These are phyloP conservation scores for Laupala kohalensis DNA, from an alignment of 1,140 invertebrate species.

Conservation along the genomic window DNA sequence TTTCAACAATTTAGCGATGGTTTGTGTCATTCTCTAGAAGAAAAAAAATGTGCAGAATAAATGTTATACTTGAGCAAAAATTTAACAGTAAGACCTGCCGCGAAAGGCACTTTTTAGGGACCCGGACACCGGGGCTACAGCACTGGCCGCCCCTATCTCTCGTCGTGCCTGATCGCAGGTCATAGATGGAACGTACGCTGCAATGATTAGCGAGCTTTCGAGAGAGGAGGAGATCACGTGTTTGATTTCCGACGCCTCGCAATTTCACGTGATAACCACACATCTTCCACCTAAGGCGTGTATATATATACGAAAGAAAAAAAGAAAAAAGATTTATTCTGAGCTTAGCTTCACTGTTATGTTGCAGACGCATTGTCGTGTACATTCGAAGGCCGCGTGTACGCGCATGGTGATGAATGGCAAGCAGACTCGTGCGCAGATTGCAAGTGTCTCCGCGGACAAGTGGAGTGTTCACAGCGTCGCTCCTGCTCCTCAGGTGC, in stretches of 20 bases:
- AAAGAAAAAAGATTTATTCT: too few species aligned
- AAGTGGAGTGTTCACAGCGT: conserved; percentile 37
- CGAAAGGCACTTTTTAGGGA: too few species aligned
- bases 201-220: background rate
- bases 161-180: background rate
- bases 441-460: conserved; percentile 42
- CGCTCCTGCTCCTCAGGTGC: conserved; percentile 22
- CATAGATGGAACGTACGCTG: background rate
- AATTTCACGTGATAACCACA: background rate
- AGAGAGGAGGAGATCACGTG: background rate
- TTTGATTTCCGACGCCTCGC: background rate
- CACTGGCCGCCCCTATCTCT: too few species aligned
- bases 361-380: conserved; percentile 22
- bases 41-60: too few species aligned
- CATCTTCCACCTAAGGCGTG: background rate
- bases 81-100: too few species aligned
- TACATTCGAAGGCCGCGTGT: conserved; percentile 35
- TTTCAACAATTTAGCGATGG: too few species aligned
- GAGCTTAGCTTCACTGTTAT: conserved; percentile 2
- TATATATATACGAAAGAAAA: background rate
- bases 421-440: conserved; percentile 45
- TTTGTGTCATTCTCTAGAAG: too few species aligned
- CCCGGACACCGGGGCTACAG: too few species aligned
- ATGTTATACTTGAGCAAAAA: too few species aligned
- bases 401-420: conserved; percentile 47